Conservation (phyloP, 1,140 invertebrate species). For the Rhizoglyphus robini region DNA sequence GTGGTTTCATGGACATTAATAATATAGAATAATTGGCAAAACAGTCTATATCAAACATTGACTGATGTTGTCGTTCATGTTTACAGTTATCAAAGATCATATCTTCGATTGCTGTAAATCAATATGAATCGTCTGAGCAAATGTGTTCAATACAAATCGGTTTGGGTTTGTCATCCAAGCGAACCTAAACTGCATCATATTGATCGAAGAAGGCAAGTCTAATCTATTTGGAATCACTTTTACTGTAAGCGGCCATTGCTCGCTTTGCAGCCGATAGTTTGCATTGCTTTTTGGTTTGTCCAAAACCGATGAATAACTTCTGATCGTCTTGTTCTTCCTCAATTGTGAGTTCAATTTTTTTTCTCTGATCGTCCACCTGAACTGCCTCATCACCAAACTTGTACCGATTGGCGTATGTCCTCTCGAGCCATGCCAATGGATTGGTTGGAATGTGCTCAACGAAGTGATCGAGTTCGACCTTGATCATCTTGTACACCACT, state of each 20-base stretch:
- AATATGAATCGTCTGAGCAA: too few species aligned
- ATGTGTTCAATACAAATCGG: too few species aligned
- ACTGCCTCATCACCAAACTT: background rate
- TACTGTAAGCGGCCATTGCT: background rate
- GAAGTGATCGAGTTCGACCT: slow-evolving; percentile 33
- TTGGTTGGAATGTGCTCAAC: background rate
- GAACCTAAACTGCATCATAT: too few species aligned
- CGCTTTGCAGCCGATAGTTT: background rate
- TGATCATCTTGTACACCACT: slow-evolving; percentile 51
- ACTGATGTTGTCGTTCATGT: too few species aligned
- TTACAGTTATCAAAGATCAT: too few species aligned
- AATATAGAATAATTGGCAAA: too few species aligned
- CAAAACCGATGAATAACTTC: background rate
- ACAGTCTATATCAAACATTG: too few species aligned
- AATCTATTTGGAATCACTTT: too few species aligned
- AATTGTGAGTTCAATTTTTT: background rate
- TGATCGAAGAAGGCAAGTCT: too few species aligned
- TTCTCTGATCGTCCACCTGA: background rate
- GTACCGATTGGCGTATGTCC: background rate
- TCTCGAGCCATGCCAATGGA: background rate
- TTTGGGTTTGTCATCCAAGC: too few species aligned
- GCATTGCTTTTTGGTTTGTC: background rate
- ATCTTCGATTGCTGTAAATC: too few species aligned
- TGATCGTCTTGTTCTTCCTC: background rate
- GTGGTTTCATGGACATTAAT: too few species aligned